Percentiles rank a stretch among this genome's conserved stretches.
These are phyloP conservation scores for Nineta flava DNA, from an alignment of 2,888 invertebrate species.

Conservation along the genomic window DNA sequence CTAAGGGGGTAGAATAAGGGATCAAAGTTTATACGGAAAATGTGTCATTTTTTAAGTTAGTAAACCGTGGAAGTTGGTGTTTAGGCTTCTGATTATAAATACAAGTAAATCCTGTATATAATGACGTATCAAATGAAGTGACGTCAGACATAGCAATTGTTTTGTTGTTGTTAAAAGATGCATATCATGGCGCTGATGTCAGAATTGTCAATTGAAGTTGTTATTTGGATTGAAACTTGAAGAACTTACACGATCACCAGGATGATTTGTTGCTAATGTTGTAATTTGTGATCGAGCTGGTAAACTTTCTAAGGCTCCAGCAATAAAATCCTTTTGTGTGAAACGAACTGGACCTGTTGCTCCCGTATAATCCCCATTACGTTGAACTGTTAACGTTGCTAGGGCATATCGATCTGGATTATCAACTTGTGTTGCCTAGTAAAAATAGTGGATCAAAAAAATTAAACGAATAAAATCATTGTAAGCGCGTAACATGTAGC, in stretches of 20 bases:
- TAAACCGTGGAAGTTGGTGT: too few species aligned
- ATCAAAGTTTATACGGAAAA: too few species aligned
- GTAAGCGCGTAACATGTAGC: not conserved
- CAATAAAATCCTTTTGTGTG: slow-evolving; percentile 50
- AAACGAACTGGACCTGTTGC: slow-evolving; percentile 39
- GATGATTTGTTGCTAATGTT: slow-evolving; percentile 49
- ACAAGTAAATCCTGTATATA: too few species aligned
- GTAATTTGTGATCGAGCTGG: slow-evolving; percentile 57
- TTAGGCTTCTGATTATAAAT: too few species aligned
- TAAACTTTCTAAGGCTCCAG: slow-evolving; percentile 60
- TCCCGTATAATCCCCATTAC: slow-evolving; percentile 25
- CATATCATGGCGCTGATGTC: too few species aligned
- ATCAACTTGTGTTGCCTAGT: slow-evolving; percentile 62
- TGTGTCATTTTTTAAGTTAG: too few species aligned
- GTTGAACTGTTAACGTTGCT: slow-evolving; percentile 57
- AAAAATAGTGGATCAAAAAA: slow-evolving; percentile 6
- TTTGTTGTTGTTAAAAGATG: too few species aligned
- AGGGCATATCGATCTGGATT: slow-evolving; percentile 79
- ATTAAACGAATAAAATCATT: not conserved
- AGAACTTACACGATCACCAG: slow-evolving; percentile 30
- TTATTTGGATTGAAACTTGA: not conserved
- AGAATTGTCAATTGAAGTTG: too few species aligned
- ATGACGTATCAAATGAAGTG: too few species aligned
- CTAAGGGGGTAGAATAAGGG: too few species aligned
- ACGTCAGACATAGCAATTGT: too few species aligned